These are phyloP conservation scores for Ophiothrix spiculata DNA, from an alignment of 35 echinoderm and acorn worm species.

Conservation along the genomic window DNA sequence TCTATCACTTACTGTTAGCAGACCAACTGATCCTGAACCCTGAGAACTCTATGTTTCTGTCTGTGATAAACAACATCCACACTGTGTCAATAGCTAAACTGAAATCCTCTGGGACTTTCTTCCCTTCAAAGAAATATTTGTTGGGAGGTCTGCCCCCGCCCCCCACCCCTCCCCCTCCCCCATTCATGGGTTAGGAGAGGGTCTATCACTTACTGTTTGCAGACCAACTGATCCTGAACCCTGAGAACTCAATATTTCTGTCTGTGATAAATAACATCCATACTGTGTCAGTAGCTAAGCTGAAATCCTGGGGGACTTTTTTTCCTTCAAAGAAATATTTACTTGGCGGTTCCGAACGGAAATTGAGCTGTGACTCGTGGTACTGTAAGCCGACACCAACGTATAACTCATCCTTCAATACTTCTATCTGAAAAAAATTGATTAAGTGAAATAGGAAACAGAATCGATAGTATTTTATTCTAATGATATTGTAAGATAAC, in stretches of 20 bases:
- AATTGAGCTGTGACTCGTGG: background rate
- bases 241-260: background rate
- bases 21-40: background rate
- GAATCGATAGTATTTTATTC: no score
- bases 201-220: background rate
- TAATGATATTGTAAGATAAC: no score
- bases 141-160: no score
- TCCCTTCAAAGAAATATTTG: slow-evolving; percentile 1
- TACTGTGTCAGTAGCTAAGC: background rate
- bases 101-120: background rate
- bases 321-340: slow-evolving; percentile 2
- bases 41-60: background rate
- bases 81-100: background rate
- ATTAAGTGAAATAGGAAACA: no score
- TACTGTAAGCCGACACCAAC: background rate
- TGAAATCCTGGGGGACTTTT: background rate
- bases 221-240: background rate
- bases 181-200: no score
- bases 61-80: background rate
- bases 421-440: background rate
- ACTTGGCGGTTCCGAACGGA: background rate
- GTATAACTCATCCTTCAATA: background rate
- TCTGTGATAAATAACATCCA: background rate
- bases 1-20: background rate
- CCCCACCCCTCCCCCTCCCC: no score